Percentiles rank a stretch among this genome's conserved stretches.
Conservation (phyloP, 2,797 vertebrate species). For the Silurus lanzhouensis region DNA sequence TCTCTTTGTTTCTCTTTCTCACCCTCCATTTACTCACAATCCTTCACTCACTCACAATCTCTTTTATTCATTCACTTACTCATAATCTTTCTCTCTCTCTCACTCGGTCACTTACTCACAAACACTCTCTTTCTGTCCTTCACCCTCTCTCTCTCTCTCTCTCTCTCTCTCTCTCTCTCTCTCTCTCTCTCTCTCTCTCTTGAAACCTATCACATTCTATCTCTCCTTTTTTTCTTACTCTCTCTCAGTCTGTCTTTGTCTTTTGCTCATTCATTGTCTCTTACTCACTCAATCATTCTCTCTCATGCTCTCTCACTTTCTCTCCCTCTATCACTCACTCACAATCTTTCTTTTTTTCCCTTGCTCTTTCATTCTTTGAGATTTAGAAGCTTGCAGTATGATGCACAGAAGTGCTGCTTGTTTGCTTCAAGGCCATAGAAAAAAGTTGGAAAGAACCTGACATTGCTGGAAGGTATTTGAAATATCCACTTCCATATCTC, state of each 20-base stretch:
- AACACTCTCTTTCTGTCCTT: no score
- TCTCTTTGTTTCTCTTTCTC: neutral
- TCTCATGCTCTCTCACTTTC: no score
- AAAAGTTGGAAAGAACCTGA: conserved; percentile 54
- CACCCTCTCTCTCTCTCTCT: neutral
- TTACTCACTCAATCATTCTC: no score
- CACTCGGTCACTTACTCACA: no score
- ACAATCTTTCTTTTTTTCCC: neutral
- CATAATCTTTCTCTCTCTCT: no score
- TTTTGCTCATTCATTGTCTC: neutral
- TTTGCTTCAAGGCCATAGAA: conserved; percentile 47
- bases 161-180: neutral
- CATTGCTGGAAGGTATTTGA: conserved; percentile 41
- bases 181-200: neutral
- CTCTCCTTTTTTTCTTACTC: neutral
- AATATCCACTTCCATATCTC: conserved; percentile 16
- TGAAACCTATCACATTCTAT: neutral
- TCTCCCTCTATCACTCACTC: no score
- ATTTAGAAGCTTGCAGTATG: conserved; percentile 42
- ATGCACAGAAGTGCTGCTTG: conserved; percentile 48
- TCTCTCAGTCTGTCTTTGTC: neutral
- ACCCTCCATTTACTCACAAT: neutral
- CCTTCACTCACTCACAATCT: no score
- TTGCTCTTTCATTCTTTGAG: neutral
- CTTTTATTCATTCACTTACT: no score